Conservation (phyloP, 1,140 invertebrate species). For the Papilio xuthus region DNA sequence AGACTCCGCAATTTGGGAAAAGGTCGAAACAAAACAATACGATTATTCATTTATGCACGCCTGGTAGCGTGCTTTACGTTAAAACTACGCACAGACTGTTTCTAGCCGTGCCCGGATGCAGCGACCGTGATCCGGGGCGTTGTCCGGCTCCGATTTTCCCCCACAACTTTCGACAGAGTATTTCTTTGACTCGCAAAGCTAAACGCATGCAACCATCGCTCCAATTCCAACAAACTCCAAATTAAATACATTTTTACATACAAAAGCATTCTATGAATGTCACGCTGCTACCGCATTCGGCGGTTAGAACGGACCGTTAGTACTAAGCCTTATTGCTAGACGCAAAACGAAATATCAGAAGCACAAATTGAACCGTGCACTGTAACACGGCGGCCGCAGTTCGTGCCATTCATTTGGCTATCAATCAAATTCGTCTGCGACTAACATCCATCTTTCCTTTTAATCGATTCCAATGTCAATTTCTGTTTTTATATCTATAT, state of each 20-base stretch:
- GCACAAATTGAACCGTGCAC: constrained; percentile 69
- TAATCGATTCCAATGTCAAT: constrained; percentile 47
- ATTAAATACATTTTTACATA: not conserved
- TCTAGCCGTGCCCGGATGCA: not conserved
- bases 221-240: not conserved
- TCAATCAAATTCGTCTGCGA: constrained; percentile 71
- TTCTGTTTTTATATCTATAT: constrained; percentile 7
- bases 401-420: constrained; percentile 63
- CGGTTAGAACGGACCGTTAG: not conserved
- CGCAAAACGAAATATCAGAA: constrained; percentile 68
- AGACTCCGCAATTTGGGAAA: constrained; percentile 46
- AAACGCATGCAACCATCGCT: not conserved
- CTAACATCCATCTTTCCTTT: constrained; percentile 54
- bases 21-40: constrained; percentile 57
- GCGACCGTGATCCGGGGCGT: no score
- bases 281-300: not conserved
- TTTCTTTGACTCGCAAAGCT: not conserved
- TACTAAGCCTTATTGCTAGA: constrained; percentile 46
- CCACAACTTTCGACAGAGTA: no score
- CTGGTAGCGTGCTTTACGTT: constrained; percentile 53
- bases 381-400: constrained; percentile 62
- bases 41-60: constrained; percentile 63
- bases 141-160: no score
- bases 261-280: not conserved
- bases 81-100: constrained; percentile 43